Base-by-base conservation (phyloP, 2,888 invertebrate species). In the Heliconius sara region DNA sequence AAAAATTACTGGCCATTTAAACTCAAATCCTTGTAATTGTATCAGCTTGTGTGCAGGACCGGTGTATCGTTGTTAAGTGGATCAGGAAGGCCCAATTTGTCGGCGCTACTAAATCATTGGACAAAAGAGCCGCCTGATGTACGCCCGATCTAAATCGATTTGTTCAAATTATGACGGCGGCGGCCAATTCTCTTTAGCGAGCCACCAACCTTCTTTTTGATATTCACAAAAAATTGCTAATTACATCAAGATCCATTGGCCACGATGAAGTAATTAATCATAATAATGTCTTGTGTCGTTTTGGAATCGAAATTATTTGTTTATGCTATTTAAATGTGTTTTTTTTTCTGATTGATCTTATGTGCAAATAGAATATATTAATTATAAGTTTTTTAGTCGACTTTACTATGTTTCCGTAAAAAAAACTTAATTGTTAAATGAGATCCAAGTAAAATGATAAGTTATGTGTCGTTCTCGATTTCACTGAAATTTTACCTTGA, bases 141-240 rank as follows among this genome's bases (percentile, higher is more conserved):
- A 91, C 94, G 89, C 92, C 81, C 89, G 92, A 90, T 94, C 93
- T 93, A 92, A 94, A 94, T 93, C 95, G 94, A 94, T 94, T 92
- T 93, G 92, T 93, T 89, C 91, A 92, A 95, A 94, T 95, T 94
- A 94, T 90, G 88, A 90, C 86, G 85, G 84, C 60, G 60, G 22
- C 85, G 80, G 77, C 77, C 77, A 78, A 83, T 75, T 75, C 43
- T 60, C 74, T 78, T 66, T 66, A 78, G 72, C 66, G 52, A 78
- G 77, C 67, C 52, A 67, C 66, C 73, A 66, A 65, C 75, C 66
- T 68, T 76, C 77, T 78, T 84, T 83, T 25, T 70, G 65, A 66
- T 52, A 47, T 63, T 47, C 63, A 75, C 27, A 63, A 79, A 43
- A 25, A 77, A 73, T 66, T 70, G 80, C 80, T 80, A 80, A 80